Base-by-base conservation (phyloP, 2,113 vertebrate genomes). In the Rousettus leschenaultii region DNA sequence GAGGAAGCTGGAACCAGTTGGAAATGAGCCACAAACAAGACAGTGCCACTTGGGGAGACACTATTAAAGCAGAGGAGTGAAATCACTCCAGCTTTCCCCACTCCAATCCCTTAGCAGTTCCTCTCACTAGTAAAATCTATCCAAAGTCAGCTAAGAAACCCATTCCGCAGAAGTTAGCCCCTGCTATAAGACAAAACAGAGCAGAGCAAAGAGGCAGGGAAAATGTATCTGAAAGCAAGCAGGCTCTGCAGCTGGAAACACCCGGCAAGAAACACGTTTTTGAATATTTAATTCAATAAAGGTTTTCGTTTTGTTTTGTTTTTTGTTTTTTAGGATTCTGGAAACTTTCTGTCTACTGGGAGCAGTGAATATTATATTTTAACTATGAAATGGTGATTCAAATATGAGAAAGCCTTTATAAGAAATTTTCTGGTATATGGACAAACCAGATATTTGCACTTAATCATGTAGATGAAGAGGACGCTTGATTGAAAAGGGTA, bases 151-250 rank as follows among this genome's bases (percentile, higher is more conserved):
- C 10, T 21, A 5, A 70, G 21, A 65, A 74, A 35, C 0, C 8
- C 22, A n/a, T 24, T 7, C 4, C 18, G 2, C 12, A 15, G 28
- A 16, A 30, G 9, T 33, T 2, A n/a, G 33, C 3, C n/a, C 8
- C 28, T 1, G 7, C 2, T 66, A 38, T 8, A n/a, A 74, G 59
- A 48, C 33, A 33, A 18, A 63, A 15, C 3, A 59, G 22, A 35
- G 3, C 12, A 6, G 5, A 40, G 5, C 1, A 33, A 40, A 80
- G 1, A 4, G 21, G 0, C 1, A 5, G 26, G 26, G 19, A 1
- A 7, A 24, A 65, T n/a, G 15, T 24, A 5, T 55, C 7, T 71
- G 66, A 53, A 16, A 35, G 30, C 7, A 18, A 57, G 33, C 2
- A 30, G 19, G 15, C 35, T 2, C 35, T 33, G 7, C 15, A 66